These are phyloP conservation scores for Bradysia coprophila DNA, from an alignment of 1,140 invertebrate species.

Conservation along the genomic window DNA sequence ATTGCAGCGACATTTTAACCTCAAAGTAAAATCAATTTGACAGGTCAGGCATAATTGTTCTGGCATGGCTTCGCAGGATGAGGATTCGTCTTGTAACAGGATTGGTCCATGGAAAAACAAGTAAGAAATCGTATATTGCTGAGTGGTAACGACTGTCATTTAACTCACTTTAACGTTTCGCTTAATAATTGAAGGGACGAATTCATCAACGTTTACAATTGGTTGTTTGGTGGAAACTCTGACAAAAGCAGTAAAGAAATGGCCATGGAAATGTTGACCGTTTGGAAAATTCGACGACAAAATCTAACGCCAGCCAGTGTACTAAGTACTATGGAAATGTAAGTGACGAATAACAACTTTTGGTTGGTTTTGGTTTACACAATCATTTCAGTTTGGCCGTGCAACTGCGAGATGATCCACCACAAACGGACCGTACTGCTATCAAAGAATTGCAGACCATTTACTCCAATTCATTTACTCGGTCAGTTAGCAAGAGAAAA, in stretches of 20 bases:
- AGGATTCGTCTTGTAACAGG: too few species aligned
- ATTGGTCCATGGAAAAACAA: background rate
- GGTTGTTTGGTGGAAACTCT: constrained; percentile 8
- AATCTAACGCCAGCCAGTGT: constrained; percentile 18
- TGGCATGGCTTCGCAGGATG: too few species aligned
- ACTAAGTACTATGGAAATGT: constrained; percentile 16
- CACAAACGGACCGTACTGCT: background rate
- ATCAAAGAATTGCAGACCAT: constrained; percentile 8
- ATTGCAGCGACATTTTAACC: too few species aligned
- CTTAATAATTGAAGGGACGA: constrained; percentile 10
- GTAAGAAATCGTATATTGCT: background rate
- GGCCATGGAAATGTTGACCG: constrained; percentile 10
- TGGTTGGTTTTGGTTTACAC: too few species aligned
- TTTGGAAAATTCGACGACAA: constrained; percentile 15
- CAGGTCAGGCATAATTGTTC: too few species aligned
- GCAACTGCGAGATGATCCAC: constrained; percentile 6
- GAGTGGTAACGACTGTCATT: background rate
- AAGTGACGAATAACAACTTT: too few species aligned
- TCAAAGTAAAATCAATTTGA: too few species aligned
- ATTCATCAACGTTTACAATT: constrained; percentile 12
- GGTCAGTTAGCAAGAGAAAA: too few species aligned
- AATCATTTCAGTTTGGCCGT: too few species aligned
- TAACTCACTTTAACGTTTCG: background rate
- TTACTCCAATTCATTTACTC: constrained; percentile 16
- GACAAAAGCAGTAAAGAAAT: constrained; percentile 3